phyloP scores from a whole-genome alignment of 2,888 invertebrate genomes.

The Melanophora roralis region DNA sequence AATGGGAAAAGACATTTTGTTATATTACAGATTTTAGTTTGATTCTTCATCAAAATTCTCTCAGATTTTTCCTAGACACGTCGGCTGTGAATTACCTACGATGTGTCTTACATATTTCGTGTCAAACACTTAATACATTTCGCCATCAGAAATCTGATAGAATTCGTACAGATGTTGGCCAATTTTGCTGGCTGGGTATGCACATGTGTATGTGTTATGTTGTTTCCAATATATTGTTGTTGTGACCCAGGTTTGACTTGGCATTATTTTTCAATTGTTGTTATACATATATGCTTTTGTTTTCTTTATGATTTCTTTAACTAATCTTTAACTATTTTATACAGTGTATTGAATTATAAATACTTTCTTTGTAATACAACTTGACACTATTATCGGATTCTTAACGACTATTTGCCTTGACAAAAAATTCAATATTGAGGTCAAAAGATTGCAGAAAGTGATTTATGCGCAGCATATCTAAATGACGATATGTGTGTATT shows the following conservation, averaged over 20 bases:
- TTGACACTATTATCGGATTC: slow-evolving; percentile 56
- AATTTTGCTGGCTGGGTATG: too few species aligned
- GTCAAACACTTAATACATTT: too few species aligned
- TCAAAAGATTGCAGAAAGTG: slow-evolving; percentile 48
- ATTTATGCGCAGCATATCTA: slow-evolving; percentile 36
- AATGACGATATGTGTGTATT: neutral
- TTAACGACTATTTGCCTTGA: slow-evolving; percentile 57
- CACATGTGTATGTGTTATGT: too few species aligned
- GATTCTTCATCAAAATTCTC: too few species aligned
- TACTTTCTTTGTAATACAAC: slow-evolving; percentile 58
- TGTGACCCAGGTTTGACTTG: too few species aligned
- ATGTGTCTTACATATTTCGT: neutral
- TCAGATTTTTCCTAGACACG: too few species aligned
- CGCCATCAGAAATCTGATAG: too few species aligned
- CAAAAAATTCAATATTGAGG: slow-evolving; percentile 55
- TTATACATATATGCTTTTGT: slow-evolving; percentile 12
- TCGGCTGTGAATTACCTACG: too few species aligned
- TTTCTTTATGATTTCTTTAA: slow-evolving; percentile 6
- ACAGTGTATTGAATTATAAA: slow-evolving; percentile 52
- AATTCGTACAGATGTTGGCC: too few species aligned
- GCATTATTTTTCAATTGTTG: neutral
- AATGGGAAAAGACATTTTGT: too few species aligned
- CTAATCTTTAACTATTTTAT: neutral
- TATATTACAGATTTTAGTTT: too few species aligned
- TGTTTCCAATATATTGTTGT: neutral